These are phyloP conservation scores for Sogatella furcifera DNA, from an alignment of 1,140 invertebrate species.

Conservation along the genomic window DNA sequence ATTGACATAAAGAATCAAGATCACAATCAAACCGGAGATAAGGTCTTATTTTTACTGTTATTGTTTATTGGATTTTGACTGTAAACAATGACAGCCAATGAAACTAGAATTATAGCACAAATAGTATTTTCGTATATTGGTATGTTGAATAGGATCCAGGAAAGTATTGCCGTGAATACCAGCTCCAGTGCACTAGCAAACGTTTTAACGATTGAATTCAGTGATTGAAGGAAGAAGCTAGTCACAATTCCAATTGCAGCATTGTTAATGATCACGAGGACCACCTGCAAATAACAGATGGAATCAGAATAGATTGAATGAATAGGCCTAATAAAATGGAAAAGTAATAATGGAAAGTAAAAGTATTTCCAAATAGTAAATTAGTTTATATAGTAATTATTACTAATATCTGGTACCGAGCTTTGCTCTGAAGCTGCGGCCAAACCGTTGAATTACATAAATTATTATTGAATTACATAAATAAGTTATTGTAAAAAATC, in stretches of 20 bases:
- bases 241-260: conserved; percentile 86
- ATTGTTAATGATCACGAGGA: conserved; percentile 81
- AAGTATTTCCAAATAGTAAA: no score
- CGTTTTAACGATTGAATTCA: conserved; percentile 94
- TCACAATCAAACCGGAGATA: no score
- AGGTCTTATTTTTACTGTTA: no score
- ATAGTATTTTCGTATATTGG: conserved; percentile 74
- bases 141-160: conserved; percentile 81
- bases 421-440: no score
- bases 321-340: not conserved
- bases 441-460: no score
- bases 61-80: conserved; percentile 74
- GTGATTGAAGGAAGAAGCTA: conserved; percentile 82
- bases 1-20: no score
- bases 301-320: not conserved
- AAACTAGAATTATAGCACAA: conserved; percentile 72
- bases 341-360: no score
- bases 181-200: conserved; percentile 91
- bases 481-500: no score
- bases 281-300: conserved; percentile 38
- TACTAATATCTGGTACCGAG: no score
- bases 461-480: no score
- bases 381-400: no score
- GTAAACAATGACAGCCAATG: conserved; percentile 74
- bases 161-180: conserved; percentile 80